Conservation (phyloP, 2,113 vertebrate species). For the Psettodes erumei region DNA sequence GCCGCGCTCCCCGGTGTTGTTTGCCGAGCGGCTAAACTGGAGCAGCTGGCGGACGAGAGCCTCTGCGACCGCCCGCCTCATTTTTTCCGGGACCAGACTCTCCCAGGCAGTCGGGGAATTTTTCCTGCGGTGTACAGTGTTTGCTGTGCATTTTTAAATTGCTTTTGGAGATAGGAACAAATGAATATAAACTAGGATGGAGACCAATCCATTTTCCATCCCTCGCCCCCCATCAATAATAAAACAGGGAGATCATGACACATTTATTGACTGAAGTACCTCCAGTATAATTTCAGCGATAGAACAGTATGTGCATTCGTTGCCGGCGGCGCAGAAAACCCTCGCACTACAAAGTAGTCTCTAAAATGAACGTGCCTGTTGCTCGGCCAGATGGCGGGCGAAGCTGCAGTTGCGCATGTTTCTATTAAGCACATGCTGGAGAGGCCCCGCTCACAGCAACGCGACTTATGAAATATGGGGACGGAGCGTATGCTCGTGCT, state of each 20-base stretch:
- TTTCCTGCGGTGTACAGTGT: neutral
- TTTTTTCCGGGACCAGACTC: neutral
- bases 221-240: constrained; percentile 19
- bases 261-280: constrained; percentile 13
- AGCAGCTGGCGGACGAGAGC: neutral
- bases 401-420: constrained; percentile 4
- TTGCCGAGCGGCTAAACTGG: neutral
- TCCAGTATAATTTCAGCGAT: neutral
- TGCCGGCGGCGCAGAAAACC: neutral
- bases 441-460: constrained; percentile 1
- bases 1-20: neutral
- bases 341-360: neutral
- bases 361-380: neutral
- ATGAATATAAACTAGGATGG: constrained; percentile 10
- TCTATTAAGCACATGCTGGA: neutral
- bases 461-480: neutral
- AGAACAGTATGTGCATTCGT: neutral
- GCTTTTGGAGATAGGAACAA: neutral
- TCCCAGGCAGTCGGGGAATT: neutral
- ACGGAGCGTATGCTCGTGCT: neutral
- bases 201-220: constrained; percentile 1
- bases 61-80: neutral
- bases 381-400: neutral
- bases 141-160: constrained; percentile 29
- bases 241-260: neutral